phyloP scores from a whole-genome alignment of 2,797 vertebrate genomes.

The Phalanger gymnotis region DNA sequence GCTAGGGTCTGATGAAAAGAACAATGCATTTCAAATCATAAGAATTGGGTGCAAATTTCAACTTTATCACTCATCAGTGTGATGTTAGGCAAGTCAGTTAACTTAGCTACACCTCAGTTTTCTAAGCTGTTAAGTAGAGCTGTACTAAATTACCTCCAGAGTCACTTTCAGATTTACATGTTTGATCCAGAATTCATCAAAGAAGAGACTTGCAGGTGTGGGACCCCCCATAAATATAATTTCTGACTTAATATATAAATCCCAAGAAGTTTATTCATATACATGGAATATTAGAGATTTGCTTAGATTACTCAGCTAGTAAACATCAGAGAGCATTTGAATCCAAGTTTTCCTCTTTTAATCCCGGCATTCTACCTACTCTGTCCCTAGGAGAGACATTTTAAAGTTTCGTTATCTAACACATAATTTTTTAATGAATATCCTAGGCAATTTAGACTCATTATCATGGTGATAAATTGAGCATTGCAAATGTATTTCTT shows the following conservation, averaged over 20 bases:
- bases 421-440: neutral
- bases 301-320: neutral
- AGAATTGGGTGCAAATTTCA: neutral
- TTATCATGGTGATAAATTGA: slow-evolving; percentile 12
- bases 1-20: neutral
- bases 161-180: neutral
- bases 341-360: neutral
- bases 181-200: neutral
- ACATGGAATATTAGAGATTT: neutral
- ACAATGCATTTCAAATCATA: neutral
- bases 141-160: neutral
- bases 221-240: neutral
- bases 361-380: neutral
- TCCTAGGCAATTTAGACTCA: slow-evolving; percentile 25
- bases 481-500: neutral
- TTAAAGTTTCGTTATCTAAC: neutral
- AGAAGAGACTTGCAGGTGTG: neutral
- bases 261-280: neutral
- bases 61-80: neutral
- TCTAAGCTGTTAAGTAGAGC: neutral
- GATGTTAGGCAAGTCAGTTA: neutral
- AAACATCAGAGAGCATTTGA: neutral
- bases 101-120: neutral
- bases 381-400: neutral
- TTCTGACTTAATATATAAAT: neutral